Conservation (phyloP, 2,888 invertebrate genomes). For the Sylvicola cinctus region DNA sequence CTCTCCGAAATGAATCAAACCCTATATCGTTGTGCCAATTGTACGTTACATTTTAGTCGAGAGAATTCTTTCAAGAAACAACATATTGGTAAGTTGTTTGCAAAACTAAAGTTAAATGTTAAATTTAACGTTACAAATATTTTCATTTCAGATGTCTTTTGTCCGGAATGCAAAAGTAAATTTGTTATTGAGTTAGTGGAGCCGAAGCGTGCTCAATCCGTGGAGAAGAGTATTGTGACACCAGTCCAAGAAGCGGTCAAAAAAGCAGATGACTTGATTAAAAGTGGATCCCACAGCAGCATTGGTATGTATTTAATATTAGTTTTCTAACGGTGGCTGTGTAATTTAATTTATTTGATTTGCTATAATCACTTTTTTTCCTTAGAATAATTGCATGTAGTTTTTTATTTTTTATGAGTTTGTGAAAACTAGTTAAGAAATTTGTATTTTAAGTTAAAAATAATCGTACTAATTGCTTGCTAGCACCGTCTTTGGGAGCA, state of each 20-base stretch:
- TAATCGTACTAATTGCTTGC: slow-evolving; percentile 5
- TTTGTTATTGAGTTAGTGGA: slow-evolving; percentile 27
- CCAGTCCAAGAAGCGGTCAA: slow-evolving; percentile 3
- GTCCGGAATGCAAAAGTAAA: slow-evolving; percentile 37
- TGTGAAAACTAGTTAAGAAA: too few relatives aligned
- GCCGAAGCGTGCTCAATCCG: slow-evolving; percentile 4
- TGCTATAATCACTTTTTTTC: too few relatives aligned
- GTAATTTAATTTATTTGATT: too few relatives aligned
- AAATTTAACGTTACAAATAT: slow-evolving; percentile 1
- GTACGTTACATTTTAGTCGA: slow-evolving; percentile 35
- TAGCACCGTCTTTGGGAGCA: slow-evolving; percentile 5
- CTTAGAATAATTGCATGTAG: too few relatives aligned
- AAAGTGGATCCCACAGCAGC: slow-evolving; percentile 8
- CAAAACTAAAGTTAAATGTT: background rate
- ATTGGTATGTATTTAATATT: slow-evolving; percentile 8
- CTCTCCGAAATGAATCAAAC: slow-evolving; percentile 29
- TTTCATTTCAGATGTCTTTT: slow-evolving; percentile 20
- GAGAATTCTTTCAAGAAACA: slow-evolving; percentile 18
- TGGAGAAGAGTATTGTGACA: background rate
- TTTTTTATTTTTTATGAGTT: too few relatives aligned
- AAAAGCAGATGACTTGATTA: slow-evolving; percentile 5
- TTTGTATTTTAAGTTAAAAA: background rate
- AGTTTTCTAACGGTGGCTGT: too few relatives aligned
- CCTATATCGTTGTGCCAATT: slow-evolving; percentile 38
- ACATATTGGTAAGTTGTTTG: slow-evolving; percentile 12